Evolutionary conservation across 2,797 vertebrate genomes (phyloP).

Genomic region (Amblyraja radiata): DNA sequence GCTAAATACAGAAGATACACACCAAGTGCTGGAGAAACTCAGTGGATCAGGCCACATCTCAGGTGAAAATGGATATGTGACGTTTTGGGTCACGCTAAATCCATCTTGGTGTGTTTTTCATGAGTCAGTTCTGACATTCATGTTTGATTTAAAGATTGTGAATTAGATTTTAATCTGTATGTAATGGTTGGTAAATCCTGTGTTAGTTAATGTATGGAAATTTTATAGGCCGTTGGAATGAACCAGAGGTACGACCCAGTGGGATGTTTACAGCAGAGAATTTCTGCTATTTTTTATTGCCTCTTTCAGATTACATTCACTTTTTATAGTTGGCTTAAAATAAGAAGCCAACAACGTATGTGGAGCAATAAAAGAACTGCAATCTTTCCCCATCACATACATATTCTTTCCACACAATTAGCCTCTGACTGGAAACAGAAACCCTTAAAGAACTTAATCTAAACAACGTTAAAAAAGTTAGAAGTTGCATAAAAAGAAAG

Average conservation of each 20-base stretch:
- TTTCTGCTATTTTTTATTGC: neutral
- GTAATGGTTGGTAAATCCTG: neutral
- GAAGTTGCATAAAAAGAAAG: neutral
- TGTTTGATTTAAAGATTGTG: neutral
- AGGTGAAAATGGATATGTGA: no score
- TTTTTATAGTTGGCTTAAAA: neutral
- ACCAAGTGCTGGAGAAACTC: no score
- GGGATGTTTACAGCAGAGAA: neutral
- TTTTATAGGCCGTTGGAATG: neutral
- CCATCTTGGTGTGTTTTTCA: neutral
- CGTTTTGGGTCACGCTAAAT: no score
- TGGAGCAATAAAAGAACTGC: neutral
- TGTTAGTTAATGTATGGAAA: neutral
- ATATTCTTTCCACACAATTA: neutral
- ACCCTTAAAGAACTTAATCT: neutral
- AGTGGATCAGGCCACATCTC: no score
- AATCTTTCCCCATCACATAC: neutral
- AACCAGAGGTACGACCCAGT: neutral
- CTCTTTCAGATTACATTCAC: neutral
- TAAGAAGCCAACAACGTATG: neutral
- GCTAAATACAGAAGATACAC: no score
- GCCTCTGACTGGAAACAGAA: neutral
- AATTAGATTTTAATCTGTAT: neutral
- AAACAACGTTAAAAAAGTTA: neutral
- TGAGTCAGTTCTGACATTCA: neutral